Evolutionary conservation across 2,797 vertebrate species (phyloP).

Genomic region (Pristis pectinata): DNA sequence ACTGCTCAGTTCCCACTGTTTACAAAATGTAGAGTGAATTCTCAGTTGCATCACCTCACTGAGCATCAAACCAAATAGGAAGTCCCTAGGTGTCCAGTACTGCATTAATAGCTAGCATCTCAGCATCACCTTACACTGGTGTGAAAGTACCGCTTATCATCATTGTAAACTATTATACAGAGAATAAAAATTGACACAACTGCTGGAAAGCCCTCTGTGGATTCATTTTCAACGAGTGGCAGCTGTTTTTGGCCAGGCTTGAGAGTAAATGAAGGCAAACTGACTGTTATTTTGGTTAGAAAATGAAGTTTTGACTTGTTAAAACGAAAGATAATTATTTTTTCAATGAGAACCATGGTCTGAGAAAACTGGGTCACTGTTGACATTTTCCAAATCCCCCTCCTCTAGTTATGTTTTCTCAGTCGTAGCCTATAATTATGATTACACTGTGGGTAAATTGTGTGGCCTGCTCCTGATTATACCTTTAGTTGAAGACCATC

Average conservation of each 20-base stretch:
- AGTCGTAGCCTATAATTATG: slow-evolving; percentile 52
- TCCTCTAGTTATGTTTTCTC: slow-evolving; percentile 32
- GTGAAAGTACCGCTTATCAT: background rate
- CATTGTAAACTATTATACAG: too few relatives aligned
- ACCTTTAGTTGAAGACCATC: slow-evolving; percentile 57
- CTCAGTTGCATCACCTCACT: background rate
- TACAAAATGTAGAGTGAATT: background rate
- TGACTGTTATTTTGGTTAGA: slow-evolving; percentile 1
- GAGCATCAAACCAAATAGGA: background rate
- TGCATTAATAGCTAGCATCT: background rate
- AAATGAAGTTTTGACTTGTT: background rate
- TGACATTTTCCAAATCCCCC: background rate
- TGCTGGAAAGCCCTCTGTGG: background rate
- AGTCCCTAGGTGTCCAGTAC: background rate
- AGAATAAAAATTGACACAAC: slow-evolving; percentile 1
- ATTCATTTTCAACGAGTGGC: background rate
- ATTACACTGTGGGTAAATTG: slow-evolving; percentile 59
- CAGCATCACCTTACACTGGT: background rate
- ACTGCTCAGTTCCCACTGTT: background rate
- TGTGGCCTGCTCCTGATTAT: slow-evolving; percentile 62
- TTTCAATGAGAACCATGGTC: background rate
- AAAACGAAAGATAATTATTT: background rate
- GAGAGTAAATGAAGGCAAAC: background rate
- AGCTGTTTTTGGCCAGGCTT: background rate
- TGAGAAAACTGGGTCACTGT: background rate